These are phyloP conservation scores for Amitus sp. DNA, from an alignment of 2,888 invertebrate species.

Conservation along the genomic window DNA sequence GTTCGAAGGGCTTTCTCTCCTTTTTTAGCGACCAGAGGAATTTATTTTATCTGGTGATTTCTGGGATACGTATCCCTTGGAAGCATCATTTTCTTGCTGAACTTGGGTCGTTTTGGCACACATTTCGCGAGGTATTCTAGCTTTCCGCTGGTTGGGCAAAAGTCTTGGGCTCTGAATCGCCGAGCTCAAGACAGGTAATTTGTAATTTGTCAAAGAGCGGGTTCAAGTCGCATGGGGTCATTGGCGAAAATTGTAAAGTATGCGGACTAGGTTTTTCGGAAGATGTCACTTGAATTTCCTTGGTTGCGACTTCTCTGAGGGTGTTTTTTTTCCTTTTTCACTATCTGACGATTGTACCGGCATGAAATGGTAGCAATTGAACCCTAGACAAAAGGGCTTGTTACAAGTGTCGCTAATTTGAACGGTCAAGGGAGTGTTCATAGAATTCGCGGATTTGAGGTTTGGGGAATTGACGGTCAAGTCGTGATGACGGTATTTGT, in stretches of 20 bases:
- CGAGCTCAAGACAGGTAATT: slow-evolving; percentile 41
- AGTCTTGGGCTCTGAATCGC: slow-evolving; percentile 41
- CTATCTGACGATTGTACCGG: background rate
- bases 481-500: slow-evolving; percentile 57
- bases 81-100: slow-evolving; percentile 47
- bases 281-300: slow-evolving; percentile 59
- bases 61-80: slow-evolving; percentile 18
- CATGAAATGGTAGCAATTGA: slow-evolving; percentile 13
- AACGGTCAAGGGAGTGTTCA: slow-evolving; percentile 45
- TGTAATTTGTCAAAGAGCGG: slow-evolving; percentile 44
- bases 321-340: no score
- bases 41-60: no score
- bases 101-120: slow-evolving; percentile 53
- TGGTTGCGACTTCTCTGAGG: slow-evolving; percentile 11
- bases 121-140: slow-evolving; percentile 44
- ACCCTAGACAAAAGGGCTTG: slow-evolving; percentile 3
- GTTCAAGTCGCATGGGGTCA: slow-evolving; percentile 49
- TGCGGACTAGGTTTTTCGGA: slow-evolving; percentile 61
- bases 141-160: slow-evolving; percentile 30
- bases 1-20: no score
- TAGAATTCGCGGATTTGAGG: slow-evolving; percentile 48
- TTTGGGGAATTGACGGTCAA: no score
- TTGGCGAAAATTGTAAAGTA: slow-evolving; percentile 49
- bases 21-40: no score
- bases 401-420: slow-evolving; percentile 45